Evolutionary conservation across 2,797 vertebrate genomes (phyloP).

Genomic region (Acanthiza pusilla): DNA sequence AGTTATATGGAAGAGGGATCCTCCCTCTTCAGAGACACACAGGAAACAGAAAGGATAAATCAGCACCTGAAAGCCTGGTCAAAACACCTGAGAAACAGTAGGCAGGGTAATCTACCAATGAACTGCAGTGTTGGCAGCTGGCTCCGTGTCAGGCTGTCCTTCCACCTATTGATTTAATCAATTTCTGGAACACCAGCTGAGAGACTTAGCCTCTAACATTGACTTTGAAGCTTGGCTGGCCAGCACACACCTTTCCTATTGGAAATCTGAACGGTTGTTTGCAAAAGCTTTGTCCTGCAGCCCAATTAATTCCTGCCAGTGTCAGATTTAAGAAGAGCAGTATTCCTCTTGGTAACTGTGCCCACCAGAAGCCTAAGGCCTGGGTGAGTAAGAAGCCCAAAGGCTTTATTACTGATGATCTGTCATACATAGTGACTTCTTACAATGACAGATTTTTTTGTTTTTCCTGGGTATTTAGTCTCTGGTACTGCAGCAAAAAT

Average conservation of each 20-base stretch:
- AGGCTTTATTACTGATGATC: background rate
- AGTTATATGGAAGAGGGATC: background rate
- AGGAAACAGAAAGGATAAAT: background rate
- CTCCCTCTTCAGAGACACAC: background rate
- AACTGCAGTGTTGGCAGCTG: background rate
- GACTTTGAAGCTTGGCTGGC: background rate
- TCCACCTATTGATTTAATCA: background rate
- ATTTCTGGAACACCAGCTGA: background rate
- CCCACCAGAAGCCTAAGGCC: background rate
- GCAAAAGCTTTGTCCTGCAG: background rate
- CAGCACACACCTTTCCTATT: background rate
- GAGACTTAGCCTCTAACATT: background rate
- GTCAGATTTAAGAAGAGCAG: background rate
- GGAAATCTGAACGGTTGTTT: background rate
- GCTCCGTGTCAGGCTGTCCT: background rate
- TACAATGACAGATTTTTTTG: background rate
- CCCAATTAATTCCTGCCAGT: background rate
- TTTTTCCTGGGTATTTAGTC: background rate
- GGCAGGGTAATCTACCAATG: background rate
- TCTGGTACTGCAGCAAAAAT: background rate
- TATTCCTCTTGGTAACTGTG: background rate
- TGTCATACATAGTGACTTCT: background rate
- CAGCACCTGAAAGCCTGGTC: background rate
- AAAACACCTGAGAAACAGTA: background rate
- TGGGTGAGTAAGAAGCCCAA: background rate